Conservation (phyloP, 2,888 invertebrate genomes). For the Hypomecis punctinalis region DNA sequence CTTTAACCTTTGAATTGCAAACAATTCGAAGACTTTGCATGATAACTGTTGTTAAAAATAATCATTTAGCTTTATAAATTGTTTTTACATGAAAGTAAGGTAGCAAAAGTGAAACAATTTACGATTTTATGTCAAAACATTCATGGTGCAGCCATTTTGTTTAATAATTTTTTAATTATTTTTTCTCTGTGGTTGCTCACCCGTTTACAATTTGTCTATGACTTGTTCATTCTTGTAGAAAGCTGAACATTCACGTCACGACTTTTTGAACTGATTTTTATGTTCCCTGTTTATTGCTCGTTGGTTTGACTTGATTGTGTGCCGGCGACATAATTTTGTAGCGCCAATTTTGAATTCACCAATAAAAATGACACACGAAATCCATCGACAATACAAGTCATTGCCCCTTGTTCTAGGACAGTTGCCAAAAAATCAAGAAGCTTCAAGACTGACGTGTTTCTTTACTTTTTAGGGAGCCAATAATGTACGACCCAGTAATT, state of each 20-base stretch:
- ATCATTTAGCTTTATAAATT: constrained; percentile 6
- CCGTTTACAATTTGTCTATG: too few relatives aligned
- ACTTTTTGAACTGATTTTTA: too few relatives aligned
- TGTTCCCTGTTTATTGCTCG: too few relatives aligned
- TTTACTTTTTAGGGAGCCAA: constrained; percentile 39
- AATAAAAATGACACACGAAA: constrained; percentile 74
- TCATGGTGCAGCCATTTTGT: too few relatives aligned
- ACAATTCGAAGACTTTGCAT: constrained; percentile 48
- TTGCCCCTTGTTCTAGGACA: constrained; percentile 31
- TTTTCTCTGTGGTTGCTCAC: too few relatives aligned
- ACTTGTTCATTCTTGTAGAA: too few relatives aligned
- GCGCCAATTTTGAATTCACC: constrained; percentile 60
- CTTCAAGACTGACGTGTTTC: constrained; percentile 71
- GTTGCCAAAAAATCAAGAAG: constrained; percentile 45
- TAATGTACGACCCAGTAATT: too few relatives aligned
- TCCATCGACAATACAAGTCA: constrained; percentile 72
- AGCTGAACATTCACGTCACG: too few relatives aligned
- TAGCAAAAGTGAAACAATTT: too few relatives aligned
- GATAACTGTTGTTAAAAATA: constrained; percentile 25
- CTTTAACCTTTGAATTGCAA: constrained; percentile 51
- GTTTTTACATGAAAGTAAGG: not conserved
- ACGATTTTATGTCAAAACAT: not conserved
- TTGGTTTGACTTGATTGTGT: too few relatives aligned
- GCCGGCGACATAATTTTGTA: not conserved
- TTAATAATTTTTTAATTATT: too few relatives aligned